Base-by-base conservation (phyloP, 2,888 invertebrate species). In the Drosophila prolongata region DNA sequence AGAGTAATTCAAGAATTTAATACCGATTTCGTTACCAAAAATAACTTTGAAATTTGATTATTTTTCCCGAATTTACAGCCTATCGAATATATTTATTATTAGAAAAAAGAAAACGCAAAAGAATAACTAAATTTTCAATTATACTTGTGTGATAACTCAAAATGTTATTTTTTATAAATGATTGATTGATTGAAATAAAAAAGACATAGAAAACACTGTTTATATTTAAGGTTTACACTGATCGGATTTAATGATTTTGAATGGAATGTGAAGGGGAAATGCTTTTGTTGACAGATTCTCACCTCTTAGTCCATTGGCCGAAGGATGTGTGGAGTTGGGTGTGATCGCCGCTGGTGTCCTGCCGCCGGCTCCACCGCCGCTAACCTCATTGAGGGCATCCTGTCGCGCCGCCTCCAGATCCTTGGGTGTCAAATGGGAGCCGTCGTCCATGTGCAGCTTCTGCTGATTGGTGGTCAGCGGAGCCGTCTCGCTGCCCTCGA, bases 401-500 rank as follows among this genome's bases (percentile, higher is more conserved):
- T 76, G 79, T 44, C 70, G 76, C 24, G 80, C 82, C 49, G 90
- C 81, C 66, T 90, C 90, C 46, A 89, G 24, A 69, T 91, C 90
- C 66, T 90, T 91, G 57, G 78, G 77, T 53, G 80, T 83, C 8
- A 88, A 44, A 27, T 77, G 89, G 24, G 80, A 49, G 6, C 62
- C 87, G 53, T 87, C 78, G 54, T 91, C 91, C 52, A 90, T 88
- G 40, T 90, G 89, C 16, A 89, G 65, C 77, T 90, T 91, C 58
- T 91, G 85, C 73, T 91, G 91, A 67, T 91, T 90, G 59, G 85
- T 90, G 19, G 91, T 91, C 59, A 91, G 69, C 5, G 91, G 91
- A 10, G 91, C 88, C 42, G 91, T 91, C 71, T 91, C 91, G 38
- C 91, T 91, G 44, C 91, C 90, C 77, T 91, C 91, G 49, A 91